Conservation (phyloP, 2,113 vertebrate genomes). For the Phylloscopus whistleri region DNA sequence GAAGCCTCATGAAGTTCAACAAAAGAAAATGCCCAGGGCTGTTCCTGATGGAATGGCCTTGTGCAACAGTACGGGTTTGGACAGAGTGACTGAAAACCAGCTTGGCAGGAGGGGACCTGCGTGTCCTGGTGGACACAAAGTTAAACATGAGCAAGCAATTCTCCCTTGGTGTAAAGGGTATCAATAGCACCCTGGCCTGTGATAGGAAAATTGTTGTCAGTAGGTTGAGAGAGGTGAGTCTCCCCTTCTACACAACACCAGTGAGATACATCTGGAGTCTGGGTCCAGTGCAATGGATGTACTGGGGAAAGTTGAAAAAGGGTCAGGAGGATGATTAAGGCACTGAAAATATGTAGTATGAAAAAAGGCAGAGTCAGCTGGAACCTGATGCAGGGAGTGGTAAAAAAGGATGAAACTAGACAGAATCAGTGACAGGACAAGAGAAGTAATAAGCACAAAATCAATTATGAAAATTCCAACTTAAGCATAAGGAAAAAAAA, state of each 20-base stretch:
- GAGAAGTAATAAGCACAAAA: background rate
- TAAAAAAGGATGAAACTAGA: background rate
- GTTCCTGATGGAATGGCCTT: background rate
- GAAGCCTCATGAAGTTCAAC: background rate
- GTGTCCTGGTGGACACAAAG: background rate
- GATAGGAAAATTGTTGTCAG: background rate
- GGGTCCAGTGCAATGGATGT: background rate
- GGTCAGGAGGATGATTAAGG: background rate
- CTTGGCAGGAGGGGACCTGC: background rate
- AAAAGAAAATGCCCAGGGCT: background rate
- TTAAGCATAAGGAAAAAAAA: background rate
- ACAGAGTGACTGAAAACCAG: background rate
- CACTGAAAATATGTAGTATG: background rate
- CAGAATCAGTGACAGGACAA: background rate
- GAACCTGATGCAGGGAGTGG: rapidly evolving
- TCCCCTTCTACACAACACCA: background rate
- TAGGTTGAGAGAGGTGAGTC: background rate
- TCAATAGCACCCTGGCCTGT: background rate
- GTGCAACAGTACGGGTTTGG: background rate
- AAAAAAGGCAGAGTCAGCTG: background rate
- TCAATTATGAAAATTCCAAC: background rate
- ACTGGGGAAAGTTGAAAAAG: background rate
- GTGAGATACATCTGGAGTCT: background rate
- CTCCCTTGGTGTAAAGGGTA: background rate
- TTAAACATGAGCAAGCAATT: background rate